phyloP scores from a whole-genome alignment of 2,797 vertebrate genomes.

The Silurus lanzhouensis region DNA sequence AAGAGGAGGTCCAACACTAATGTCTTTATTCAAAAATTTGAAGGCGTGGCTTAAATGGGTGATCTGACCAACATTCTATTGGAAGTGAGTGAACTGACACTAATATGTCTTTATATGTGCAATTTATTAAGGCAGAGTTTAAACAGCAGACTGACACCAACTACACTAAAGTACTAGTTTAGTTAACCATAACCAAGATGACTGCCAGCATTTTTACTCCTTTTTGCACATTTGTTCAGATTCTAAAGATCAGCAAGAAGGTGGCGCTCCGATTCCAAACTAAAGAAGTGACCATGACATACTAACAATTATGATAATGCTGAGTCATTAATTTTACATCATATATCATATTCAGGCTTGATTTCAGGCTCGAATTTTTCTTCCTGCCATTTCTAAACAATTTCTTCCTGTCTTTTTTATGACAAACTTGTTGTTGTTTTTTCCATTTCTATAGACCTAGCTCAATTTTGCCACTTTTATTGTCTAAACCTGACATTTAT shows the following conservation, averaged over 20 bases:
- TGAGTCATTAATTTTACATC: background rate
- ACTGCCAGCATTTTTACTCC: background rate
- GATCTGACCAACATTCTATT: background rate
- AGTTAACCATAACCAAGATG: background rate
- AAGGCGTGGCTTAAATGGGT: background rate
- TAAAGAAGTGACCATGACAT: background rate
- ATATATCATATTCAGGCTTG: background rate
- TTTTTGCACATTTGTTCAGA: background rate
- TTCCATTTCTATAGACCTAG: background rate
- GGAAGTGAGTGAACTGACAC: background rate
- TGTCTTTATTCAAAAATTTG: background rate
- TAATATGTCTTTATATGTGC: background rate
- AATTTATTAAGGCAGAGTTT: too few relatives aligned
- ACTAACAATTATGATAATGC: too few relatives aligned
- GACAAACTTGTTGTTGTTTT: background rate
- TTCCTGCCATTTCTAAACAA: background rate
- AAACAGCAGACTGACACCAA: background rate
- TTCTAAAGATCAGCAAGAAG: background rate
- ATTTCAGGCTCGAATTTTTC: background rate
- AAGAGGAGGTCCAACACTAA: background rate
- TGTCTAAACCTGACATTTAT: background rate
- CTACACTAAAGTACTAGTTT: background rate
- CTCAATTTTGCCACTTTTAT: background rate
- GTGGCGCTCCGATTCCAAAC: background rate
- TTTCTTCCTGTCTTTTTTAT: background rate